Evolutionary conservation across 2,113 vertebrate genomes (phyloP).

Genomic region (Grammomys surdaster): DNA sequence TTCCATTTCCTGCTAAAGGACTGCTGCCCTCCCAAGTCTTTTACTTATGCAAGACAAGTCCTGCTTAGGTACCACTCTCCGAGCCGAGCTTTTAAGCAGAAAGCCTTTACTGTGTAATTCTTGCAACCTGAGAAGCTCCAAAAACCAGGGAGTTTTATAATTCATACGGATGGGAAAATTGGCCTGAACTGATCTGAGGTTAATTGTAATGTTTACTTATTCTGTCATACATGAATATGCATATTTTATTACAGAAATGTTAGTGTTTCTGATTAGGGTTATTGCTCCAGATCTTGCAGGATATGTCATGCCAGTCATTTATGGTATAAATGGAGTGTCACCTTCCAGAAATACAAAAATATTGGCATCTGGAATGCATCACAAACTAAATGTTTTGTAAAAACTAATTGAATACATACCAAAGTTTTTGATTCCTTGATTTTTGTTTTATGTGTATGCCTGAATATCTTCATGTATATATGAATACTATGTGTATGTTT

Average conservation of each 20-base stretch:
- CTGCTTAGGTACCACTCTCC: background rate
- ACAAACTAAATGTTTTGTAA: background rate
- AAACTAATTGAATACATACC: background rate
- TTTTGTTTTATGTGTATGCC: background rate
- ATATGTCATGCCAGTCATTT: background rate
- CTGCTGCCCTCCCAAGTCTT: background rate
- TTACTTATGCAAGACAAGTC: background rate
- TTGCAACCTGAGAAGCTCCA: conserved; percentile 40
- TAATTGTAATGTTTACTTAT: conserved; percentile 42
- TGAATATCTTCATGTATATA: background rate
- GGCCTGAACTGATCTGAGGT: conserved; percentile 48
- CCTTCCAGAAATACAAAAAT: conserved; percentile 35
- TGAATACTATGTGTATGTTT: background rate
- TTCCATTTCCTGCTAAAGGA: background rate
- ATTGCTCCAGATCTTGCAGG: background rate
- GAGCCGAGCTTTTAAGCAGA: background rate
- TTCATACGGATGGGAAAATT: conserved; percentile 30
- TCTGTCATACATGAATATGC: background rate
- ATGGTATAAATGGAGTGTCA: background rate
- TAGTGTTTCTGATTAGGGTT: conserved; percentile 46
- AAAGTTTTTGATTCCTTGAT: background rate
- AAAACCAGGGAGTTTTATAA: conserved; percentile 38
- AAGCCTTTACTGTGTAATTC: background rate
- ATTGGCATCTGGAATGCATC: conserved; percentile 35
- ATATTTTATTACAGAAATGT: conserved; percentile 48